Percentiles rank a stretch among this genome's conserved stretches.
phyloP scores from a whole-genome alignment of 2,113 vertebrate species.

The Procavia capensis region DNA sequence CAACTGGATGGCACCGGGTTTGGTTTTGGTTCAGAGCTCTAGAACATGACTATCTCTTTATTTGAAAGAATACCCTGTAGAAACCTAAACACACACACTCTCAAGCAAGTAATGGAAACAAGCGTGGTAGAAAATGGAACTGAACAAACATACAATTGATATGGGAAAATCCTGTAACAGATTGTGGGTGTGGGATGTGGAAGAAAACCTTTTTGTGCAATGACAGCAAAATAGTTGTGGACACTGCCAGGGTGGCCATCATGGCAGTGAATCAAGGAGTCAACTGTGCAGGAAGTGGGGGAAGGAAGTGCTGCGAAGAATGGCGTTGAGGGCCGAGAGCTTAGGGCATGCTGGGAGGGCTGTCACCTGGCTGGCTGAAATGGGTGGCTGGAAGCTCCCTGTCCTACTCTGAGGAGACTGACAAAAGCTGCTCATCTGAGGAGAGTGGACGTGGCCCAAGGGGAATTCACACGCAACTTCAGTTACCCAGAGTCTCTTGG shows the following conservation, averaged over 20 bases:
- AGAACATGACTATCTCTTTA: not conserved
- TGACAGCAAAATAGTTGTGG: not conserved
- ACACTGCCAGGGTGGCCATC: not conserved
- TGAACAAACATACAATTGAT: not conserved
- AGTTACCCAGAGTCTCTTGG: not conserved
- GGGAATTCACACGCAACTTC: not conserved
- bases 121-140: not conserved
- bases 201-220: not conserved
- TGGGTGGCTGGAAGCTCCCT: not conserved
- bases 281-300: not conserved
- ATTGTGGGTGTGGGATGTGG: too few relatives aligned
- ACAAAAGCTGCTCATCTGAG: not conserved
- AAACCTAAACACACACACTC: not conserved
- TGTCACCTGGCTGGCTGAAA: not conserved
- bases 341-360: not conserved
- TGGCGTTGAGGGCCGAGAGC: not conserved
- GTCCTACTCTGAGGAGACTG: not conserved
- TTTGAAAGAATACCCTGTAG: not conserved
- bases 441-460: not conserved
- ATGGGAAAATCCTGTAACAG: not conserved
- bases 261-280: not conserved
- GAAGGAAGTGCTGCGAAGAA: not conserved
- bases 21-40: too few relatives aligned
- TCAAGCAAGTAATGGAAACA: not conserved
- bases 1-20: too few relatives aligned